Base-by-base conservation (phyloP, 2,113 vertebrate species). In the Ictalurus furcatus region DNA sequence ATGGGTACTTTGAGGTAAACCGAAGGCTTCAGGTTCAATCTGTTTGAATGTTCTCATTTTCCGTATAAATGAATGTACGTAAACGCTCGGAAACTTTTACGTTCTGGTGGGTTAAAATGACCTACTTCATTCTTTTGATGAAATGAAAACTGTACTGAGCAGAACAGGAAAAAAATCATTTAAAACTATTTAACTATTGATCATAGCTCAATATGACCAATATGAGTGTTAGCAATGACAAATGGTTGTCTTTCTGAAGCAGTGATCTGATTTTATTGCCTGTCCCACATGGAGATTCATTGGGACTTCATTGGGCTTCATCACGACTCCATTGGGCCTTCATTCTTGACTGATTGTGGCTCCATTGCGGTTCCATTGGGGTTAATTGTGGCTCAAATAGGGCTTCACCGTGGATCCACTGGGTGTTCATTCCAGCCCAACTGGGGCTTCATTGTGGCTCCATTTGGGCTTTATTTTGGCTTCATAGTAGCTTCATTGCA, bases 1-100 rank as follows among this genome's bases (percentile, higher is more conserved):
- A 88, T 59, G 85, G 81, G 83, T 83, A 89, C 65, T 90, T 69
- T 88, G 89, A 90, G 88, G 89, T 90, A 87, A 88, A 90, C 87
- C 89, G 67, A 91, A 63, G 65, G 79, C 37, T 90, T 91, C 76
- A 67, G 63, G 79, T 81, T 86, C 76, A 83, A 30, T 76, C n/a
- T 74, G 76, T 81, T 69, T 58, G 74, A 34, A 80, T 87, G 34
- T 63, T 80, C 52, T 88, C 73, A 59, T 87, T 89, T 89, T 74
- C 76, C 44, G 21, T 81, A 63, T 23, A 34, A 48, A 56, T 34
- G 19, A 40, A 79, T 85, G 37, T 85, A 78, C 19, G 16, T 52
- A 30, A 67, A 40, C 61, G 30, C 12, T 48, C 21, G 28, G 17
- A 73, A 78, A 37, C 48, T 28, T 28, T 54, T 12, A 30, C 0